Evolutionary conservation across 2,888 invertebrate genomes (phyloP).

Genomic region (Apotomis betuletana): DNA sequence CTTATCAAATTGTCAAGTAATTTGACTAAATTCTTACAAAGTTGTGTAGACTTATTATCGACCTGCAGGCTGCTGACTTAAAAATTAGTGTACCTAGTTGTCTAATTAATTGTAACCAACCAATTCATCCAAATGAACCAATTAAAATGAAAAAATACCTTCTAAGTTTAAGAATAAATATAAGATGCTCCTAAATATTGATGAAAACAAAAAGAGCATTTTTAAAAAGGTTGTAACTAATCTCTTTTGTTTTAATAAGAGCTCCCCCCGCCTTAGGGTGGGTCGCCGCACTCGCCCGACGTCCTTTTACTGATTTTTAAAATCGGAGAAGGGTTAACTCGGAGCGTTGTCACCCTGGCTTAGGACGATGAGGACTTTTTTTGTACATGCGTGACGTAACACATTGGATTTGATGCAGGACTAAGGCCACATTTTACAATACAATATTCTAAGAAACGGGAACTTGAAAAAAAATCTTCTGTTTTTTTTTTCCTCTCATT

Average conservation of each 20-base stretch:
- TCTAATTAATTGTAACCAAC: not conserved
- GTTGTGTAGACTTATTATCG: too few species aligned
- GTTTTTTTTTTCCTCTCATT: too few species aligned
- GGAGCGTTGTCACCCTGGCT: slow-evolving; percentile 40
- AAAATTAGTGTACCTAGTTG: too few species aligned
- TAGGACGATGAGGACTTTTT: slow-evolving; percentile 14
- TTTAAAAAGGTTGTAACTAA: slow-evolving; percentile 60
- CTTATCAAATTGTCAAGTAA: too few species aligned
- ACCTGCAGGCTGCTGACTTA: too few species aligned
- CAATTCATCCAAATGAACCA: not conserved
- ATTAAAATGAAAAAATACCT: not conserved
- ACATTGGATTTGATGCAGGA: not conserved
- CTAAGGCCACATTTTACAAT: too few species aligned
- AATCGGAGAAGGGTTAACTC: slow-evolving; percentile 78
- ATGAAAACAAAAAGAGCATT: slow-evolving; percentile 57
- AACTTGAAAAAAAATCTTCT: too few species aligned
- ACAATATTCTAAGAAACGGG: too few species aligned
- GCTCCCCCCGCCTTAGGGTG: slow-evolving; percentile 63
- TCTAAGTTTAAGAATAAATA: slow-evolving; percentile 1
- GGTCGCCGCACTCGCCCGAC: slow-evolving; percentile 47
- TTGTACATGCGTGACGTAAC: not conserved
- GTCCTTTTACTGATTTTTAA: slow-evolving; percentile 72
- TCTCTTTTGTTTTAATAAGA: slow-evolving; percentile 77
- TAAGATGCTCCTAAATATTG: slow-evolving; percentile 46
- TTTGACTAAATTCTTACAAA: too few species aligned